Percentiles rank a stretch among this genome's conserved stretches.
Evolutionary conservation across 1,140 invertebrate species (phyloP).

Genomic region (Rhagoletis zephyria): DNA sequence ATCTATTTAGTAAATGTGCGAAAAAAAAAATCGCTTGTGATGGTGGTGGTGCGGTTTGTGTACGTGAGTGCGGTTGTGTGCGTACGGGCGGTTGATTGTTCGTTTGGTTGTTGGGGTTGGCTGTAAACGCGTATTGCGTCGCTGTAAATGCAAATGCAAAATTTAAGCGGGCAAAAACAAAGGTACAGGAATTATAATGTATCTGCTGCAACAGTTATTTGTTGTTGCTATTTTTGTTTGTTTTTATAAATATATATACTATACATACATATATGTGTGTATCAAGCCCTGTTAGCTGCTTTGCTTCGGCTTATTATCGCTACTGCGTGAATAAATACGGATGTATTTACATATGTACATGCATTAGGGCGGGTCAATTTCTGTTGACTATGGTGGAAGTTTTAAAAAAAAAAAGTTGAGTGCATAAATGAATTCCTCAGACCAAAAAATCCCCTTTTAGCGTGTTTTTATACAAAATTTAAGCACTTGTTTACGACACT

Average conservation of each 20-base stretch:
- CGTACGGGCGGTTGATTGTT: not conserved
- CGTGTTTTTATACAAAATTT: too few relatives aligned
- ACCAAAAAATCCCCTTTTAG: too few relatives aligned
- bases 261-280: too few relatives aligned
- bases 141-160: conserved; percentile 10
- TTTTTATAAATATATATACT: not conserved
- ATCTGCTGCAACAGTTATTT: not conserved
- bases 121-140: conserved; percentile 20
- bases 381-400: too few relatives aligned
- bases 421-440: too few relatives aligned
- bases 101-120: not conserved
- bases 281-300: not conserved
- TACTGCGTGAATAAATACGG: not conserved
- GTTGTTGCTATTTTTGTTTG: not conserved
- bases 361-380: too few relatives aligned
- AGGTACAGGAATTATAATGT: not conserved
- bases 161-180: conserved; percentile 17
- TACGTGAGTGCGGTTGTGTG: not conserved
- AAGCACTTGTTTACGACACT: too few relatives aligned
- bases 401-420: too few relatives aligned
- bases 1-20: conserved; percentile 8
- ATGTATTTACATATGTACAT: too few relatives aligned
- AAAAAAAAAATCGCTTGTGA: not conserved
- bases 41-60: not conserved
- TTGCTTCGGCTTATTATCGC: conserved; percentile 12